These are phyloP conservation scores for Brienomyrus brachyistius DNA, from an alignment of 2,113 vertebrate species.

Conservation along the genomic window DNA sequence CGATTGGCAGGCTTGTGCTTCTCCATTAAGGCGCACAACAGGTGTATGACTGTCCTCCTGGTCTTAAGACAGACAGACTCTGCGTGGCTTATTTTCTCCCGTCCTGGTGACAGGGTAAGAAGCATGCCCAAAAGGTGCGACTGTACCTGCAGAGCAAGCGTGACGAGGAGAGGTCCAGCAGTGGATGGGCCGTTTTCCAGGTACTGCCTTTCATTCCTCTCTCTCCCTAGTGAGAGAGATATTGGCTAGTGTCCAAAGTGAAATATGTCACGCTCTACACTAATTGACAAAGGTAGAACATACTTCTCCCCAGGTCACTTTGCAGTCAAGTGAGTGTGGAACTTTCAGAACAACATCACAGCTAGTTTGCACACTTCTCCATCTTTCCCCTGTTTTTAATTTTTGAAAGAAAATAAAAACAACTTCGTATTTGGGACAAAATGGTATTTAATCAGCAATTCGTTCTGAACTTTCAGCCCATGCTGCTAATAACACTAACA, in stretches of 20 bases:
- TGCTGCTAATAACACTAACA: not conserved
- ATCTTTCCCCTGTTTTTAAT: not conserved
- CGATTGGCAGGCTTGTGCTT: not conserved
- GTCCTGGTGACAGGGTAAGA: conserved; percentile 65
- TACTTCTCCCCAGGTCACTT: not conserved
- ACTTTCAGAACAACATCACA: not conserved
- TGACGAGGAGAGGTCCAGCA: conserved; percentile 47
- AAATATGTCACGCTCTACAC: not conserved
- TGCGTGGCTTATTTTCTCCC: not conserved
- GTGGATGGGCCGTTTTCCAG: conserved; percentile 37
- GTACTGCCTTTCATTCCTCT: conserved; percentile 30
- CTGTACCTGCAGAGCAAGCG: conserved; percentile 56
- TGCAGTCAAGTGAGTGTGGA: not conserved
- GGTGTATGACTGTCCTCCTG: not conserved
- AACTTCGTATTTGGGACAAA: not conserved
- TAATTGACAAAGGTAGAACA: not conserved
- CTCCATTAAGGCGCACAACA: not conserved
- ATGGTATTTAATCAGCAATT: not conserved
- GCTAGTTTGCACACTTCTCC: not conserved
- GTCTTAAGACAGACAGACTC: too few relatives aligned
- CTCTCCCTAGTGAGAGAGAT: not conserved
- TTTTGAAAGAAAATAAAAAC: not conserved
- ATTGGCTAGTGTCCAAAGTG: not conserved
- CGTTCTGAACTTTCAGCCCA: not conserved
- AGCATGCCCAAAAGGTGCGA: conserved; percentile 67